phyloP scores from a whole-genome alignment of 2,888 invertebrate species.

The Lasioglossum lativentre region DNA sequence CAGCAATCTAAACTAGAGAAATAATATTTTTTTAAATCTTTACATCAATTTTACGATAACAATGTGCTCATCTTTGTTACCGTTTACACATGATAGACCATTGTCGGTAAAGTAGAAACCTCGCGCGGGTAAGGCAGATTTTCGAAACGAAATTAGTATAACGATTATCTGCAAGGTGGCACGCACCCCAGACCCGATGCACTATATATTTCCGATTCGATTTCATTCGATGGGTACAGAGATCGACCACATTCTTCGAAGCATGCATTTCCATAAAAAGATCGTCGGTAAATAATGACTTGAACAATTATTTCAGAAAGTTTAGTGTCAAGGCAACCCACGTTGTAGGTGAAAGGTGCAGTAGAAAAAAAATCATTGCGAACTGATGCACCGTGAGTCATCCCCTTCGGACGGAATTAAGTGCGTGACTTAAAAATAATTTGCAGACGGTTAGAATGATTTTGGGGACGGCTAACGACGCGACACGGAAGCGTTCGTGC shows the following conservation, averaged over 20 bases:
- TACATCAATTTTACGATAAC: neutral
- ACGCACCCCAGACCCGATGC: neutral
- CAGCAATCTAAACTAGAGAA: neutral
- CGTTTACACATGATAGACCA: neutral
- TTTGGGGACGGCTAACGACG: neutral
- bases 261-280: conserved; percentile 55
- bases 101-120: conserved; percentile 24
- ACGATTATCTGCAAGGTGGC: neutral
- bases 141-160: neutral
- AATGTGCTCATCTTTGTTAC: neutral
- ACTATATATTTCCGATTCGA: conserved; percentile 30
- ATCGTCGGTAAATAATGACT: conserved; percentile 47
- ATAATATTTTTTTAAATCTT: neutral
- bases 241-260: conserved; percentile 30
- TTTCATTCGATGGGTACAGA: conserved; percentile 5
- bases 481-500: neutral
- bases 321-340: conserved; percentile 71
- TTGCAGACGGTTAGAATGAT: neutral
- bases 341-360: conserved; percentile 65
- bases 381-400: conserved; percentile 56
- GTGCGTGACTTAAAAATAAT: conserved; percentile 30
- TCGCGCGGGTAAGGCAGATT: neutral
- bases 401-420: conserved; percentile 24
- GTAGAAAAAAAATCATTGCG: conserved; percentile 48
- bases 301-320: conserved; percentile 58